Conservation (phyloP, 92 coral and sea anemone species). For the Isaurus tuberculatus region DNA sequence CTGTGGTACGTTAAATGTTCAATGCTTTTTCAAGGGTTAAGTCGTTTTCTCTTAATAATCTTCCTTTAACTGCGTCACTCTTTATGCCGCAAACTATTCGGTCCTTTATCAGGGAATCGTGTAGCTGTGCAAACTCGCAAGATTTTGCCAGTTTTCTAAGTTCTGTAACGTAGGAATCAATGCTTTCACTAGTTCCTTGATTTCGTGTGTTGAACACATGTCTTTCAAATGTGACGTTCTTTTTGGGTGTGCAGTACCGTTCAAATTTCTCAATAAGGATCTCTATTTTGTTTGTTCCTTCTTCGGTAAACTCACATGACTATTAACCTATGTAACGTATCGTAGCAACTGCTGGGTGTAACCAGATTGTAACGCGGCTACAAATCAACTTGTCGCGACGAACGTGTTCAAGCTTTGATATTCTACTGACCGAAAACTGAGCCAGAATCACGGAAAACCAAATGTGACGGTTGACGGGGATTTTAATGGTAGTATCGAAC, state of each 20-base stretch:
- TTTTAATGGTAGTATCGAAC: too few species aligned
- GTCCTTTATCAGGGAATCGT: conserved; percentile 6
- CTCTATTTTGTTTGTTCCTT: not conserved
- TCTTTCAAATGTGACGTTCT: not conserved
- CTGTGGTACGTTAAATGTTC: conserved; percentile 28
- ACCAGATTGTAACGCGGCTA: too few species aligned
- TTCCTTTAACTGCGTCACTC: conserved; percentile 6
- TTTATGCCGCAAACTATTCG: not conserved
- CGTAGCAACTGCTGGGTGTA: too few species aligned
- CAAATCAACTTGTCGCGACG: too few species aligned
- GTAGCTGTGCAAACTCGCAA: not conserved
- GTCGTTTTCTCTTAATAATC: conserved; percentile 26
- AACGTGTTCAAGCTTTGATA: too few species aligned
- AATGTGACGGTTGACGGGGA: too few species aligned
- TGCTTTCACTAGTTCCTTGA: conserved; percentile 2
- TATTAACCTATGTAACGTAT: too few species aligned
- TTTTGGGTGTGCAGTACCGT: not conserved
- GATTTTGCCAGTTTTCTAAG: conserved; percentile 4
- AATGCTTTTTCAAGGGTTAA: not conserved
- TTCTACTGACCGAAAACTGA: too few species aligned
- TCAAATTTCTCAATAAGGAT: not conserved
- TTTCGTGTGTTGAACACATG: not conserved
- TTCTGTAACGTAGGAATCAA: not conserved
- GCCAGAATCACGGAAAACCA: too few species aligned
- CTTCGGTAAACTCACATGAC: not conserved